phyloP scores from a whole-genome alignment of 2,797 vertebrate species.

The Poecile montanus region DNA sequence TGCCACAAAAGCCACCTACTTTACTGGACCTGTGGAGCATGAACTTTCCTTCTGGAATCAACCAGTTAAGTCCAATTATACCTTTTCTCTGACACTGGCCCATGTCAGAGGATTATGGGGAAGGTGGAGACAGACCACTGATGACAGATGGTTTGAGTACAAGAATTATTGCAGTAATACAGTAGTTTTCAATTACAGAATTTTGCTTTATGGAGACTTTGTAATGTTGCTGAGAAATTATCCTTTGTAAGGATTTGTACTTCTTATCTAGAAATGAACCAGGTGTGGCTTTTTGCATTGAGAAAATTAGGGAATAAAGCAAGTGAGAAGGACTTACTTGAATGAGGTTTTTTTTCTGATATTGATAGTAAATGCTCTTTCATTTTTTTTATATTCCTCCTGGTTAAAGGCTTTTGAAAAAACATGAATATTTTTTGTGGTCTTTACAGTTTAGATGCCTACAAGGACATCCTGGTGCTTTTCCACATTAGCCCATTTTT shows the following conservation, averaged over 20 bases:
- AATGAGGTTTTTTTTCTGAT: neutral
- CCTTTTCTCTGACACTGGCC: neutral
- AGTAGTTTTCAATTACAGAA: neutral
- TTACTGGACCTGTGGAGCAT: neutral
- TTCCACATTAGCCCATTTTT: neutral
- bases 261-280: neutral
- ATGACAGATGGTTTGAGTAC: neutral
- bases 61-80: neutral
- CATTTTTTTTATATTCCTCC: constrained; percentile 1
- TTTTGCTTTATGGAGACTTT: neutral
- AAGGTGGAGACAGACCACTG: neutral
- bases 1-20: neutral
- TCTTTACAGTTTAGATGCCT: neutral
- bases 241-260: neutral
- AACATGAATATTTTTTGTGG: neutral
- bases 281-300: neutral
- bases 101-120: neutral
- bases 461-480: neutral
- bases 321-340: neutral
- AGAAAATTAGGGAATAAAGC: neutral
- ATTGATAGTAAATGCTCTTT: neutral
- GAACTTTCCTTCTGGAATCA: neutral
- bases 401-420: constrained; percentile 2
- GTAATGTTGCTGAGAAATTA: neutral
- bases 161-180: neutral